Percentiles rank a stretch among this genome's conserved stretches.
phyloP scores from a whole-genome alignment of 2,113 vertebrate species.

The Xenus cinereus region DNA sequence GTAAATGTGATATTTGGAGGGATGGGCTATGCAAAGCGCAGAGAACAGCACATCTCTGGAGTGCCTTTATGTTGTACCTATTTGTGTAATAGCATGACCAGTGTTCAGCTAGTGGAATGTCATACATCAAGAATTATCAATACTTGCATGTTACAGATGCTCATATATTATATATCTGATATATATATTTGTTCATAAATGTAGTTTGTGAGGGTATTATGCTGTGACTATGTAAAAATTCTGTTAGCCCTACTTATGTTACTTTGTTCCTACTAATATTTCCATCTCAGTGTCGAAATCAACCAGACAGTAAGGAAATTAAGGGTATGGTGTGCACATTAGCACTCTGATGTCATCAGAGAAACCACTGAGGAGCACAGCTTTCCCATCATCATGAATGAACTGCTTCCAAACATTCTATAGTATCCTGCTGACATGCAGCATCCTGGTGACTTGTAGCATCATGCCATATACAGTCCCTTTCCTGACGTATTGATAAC shows the following conservation, averaged over 20 bases:
- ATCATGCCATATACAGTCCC: background rate
- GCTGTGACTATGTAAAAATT: background rate
- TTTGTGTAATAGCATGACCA: background rate
- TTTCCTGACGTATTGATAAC: background rate
- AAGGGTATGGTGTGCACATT: accelerated
- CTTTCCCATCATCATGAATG: background rate
- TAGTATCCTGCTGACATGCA: background rate
- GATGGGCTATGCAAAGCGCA: background rate
- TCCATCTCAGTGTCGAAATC: background rate
- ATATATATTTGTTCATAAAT: background rate
- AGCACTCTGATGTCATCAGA: background rate
- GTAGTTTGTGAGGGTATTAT: background rate
- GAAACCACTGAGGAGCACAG: background rate
- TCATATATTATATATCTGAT: background rate
- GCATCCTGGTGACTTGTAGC: background rate
- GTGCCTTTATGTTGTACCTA: background rate
- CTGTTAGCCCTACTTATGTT: background rate
- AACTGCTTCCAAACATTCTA: background rate
- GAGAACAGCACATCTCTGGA: background rate
- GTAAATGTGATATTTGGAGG: background rate
- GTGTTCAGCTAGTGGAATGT: background rate
- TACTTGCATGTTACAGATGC: background rate
- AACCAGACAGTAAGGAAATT: background rate
- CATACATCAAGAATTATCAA: background rate
- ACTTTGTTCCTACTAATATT: background rate